phyloP scores from a whole-genome alignment of 2,888 invertebrate species.

The Tolmerus cingulatus region DNA sequence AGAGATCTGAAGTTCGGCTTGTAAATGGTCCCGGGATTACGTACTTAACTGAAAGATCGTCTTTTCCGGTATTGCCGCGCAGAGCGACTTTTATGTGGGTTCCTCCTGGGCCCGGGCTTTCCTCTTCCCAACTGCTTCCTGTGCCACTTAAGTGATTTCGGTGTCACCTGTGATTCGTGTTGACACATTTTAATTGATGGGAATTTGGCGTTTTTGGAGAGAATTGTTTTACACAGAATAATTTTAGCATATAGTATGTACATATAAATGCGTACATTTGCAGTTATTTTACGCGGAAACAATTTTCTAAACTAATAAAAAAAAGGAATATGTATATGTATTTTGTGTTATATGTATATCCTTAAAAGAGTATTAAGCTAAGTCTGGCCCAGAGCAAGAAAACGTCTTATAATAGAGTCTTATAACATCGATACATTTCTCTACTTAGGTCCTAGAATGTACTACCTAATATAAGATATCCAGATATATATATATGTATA shows the following conservation, averaged over 20 bases:
- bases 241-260: no score
- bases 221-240: not conserved
- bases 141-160: not conserved
- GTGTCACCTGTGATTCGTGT: not conserved
- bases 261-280: no score
- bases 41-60: not conserved
- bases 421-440: no score
- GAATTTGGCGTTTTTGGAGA: not conserved
- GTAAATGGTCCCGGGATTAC: not conserved
- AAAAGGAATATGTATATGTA: no score
- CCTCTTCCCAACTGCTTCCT: not conserved
- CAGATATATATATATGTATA: no score
- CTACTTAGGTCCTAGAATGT: no score
- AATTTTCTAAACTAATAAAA: no score
- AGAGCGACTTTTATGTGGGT: not conserved
- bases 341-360: no score
- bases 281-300: not conserved
- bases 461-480: no score
- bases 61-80: not conserved
- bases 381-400: no score
- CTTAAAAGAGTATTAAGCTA: no score
- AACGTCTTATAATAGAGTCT: no score
- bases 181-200: not conserved
- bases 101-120: not conserved
- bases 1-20: not conserved